Evolutionary conservation across 2,888 invertebrate genomes (phyloP).

Genomic region (Caradrina clavipalpis): DNA sequence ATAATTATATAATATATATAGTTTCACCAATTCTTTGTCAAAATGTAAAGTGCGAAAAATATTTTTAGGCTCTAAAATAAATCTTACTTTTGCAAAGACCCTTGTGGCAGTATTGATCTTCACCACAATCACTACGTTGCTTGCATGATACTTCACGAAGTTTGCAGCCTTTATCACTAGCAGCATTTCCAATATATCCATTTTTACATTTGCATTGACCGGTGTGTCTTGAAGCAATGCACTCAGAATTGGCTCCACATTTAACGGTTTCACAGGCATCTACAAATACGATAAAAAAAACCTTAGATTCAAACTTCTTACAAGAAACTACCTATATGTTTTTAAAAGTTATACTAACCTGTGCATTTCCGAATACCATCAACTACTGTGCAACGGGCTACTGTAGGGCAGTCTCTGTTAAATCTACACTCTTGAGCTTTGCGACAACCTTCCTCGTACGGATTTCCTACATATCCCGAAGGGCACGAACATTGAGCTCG

Average conservation of each 20-base stretch:
- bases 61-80: neutral
- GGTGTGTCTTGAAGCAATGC: slow-evolving; percentile 94
- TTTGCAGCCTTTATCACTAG: slow-evolving; percentile 94
- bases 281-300: slow-evolving; percentile 64
- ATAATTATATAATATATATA: neutral
- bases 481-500: slow-evolving; percentile 95
- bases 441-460: slow-evolving; percentile 95
- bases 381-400: slow-evolving; percentile 94
- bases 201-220: slow-evolving; percentile 95
- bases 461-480: slow-evolving; percentile 95
- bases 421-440: slow-evolving; percentile 95
- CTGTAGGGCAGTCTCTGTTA: slow-evolving; percentile 95
- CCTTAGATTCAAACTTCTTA: neutral
- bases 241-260: slow-evolving; percentile 96
- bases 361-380: slow-evolving; percentile 95
- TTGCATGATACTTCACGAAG: slow-evolving; percentile 94
- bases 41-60: neutral
- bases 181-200: slow-evolving; percentile 95
- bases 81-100: slow-evolving; percentile 94
- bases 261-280: slow-evolving; percentile 94
- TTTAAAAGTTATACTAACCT: slow-evolving; percentile 78
- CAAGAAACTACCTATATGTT: neutral
- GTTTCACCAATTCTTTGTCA: neutral
- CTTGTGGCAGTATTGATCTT: slow-evolving; percentile 95
- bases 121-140: slow-evolving; percentile 93